Evolutionary conservation across 2,797 vertebrate species (phyloP).

Genomic region (Hylomyscus alleni): DNA sequence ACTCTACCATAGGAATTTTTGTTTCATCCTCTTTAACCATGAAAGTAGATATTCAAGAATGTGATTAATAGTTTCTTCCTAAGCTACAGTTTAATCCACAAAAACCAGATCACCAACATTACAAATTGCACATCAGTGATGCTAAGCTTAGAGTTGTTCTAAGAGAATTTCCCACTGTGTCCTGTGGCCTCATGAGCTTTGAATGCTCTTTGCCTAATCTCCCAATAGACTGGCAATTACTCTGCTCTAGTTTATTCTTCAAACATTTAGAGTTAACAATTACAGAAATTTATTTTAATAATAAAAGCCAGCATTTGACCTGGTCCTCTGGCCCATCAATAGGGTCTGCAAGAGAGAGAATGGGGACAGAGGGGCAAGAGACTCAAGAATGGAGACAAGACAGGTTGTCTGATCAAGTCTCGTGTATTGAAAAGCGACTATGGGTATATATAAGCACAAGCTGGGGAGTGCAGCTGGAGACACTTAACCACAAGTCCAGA

Average conservation of each 20-base stretch:
- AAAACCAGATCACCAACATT: slow-evolving; percentile 19
- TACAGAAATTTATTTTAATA: slow-evolving; percentile 60
- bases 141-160: slow-evolving; percentile 42
- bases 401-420: too few relatives aligned
- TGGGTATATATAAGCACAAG: too few relatives aligned
- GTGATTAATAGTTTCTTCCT: slow-evolving; percentile 23
- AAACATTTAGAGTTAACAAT: slow-evolving; percentile 71
- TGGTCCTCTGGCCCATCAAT: too few relatives aligned
- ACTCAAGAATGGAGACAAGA: too few relatives aligned
- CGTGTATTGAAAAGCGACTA: too few relatives aligned
- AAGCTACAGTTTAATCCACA: slow-evolving; percentile 26
- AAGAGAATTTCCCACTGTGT: slow-evolving; percentile 20
- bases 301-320: slow-evolving; percentile 18
- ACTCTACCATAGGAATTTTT: slow-evolving; percentile 31
- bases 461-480: too few relatives aligned
- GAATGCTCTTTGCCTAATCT: slow-evolving; percentile 35
- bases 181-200: slow-evolving; percentile 54
- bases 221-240: slow-evolving; percentile 59
- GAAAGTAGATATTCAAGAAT: slow-evolving; percentile 51
- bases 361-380: too few relatives aligned
- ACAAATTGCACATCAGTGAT: slow-evolving; percentile 40
- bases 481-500: too few relatives aligned
- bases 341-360: too few relatives aligned
- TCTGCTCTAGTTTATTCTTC: slow-evolving; percentile 13
- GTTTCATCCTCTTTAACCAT: slow-evolving; percentile 34